A percentile compares a stretch with the other conserved stretches of the same genome.
Evolutionary conservation across 2,113 vertebrate genomes (phyloP).

Genomic region (Campylomormyrus numenius): DNA sequence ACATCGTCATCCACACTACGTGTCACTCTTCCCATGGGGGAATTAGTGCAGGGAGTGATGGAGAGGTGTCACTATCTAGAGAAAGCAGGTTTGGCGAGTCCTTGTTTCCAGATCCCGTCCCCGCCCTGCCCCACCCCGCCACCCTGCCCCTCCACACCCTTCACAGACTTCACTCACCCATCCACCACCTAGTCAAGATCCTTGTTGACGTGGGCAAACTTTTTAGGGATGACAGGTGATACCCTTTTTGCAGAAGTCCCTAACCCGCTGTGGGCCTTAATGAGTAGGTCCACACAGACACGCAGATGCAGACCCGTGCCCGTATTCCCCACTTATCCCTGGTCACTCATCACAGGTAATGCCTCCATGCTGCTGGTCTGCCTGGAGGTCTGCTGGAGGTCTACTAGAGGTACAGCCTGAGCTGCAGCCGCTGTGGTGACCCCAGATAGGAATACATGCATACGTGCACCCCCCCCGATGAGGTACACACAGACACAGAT

Average conservation of each 20-base stretch:
- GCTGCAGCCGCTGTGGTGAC: background rate
- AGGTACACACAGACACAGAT: background rate
- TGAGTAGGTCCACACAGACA: background rate
- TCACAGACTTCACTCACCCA: background rate
- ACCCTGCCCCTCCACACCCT: background rate
- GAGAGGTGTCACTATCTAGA: background rate
- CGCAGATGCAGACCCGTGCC: background rate
- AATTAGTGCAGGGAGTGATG: background rate
- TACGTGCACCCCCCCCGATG: background rate
- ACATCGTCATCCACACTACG: background rate
- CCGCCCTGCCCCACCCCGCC: background rate
- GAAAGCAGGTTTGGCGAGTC: background rate
- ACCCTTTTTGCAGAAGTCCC: background rate
- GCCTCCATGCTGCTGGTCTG: constrained; percentile 24
- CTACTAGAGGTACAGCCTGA: background rate
- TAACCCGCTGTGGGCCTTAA: background rate
- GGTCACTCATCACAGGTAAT: constrained; percentile 30
- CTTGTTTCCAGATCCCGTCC: background rate
- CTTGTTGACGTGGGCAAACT: background rate
- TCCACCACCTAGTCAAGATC: background rate
- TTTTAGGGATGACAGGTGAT: background rate
- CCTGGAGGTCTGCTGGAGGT: background rate
- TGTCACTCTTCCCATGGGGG: background rate
- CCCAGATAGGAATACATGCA: background rate
- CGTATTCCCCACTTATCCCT: background rate